phyloP scores from a whole-genome alignment of 1,140 invertebrate genomes.

The Ips typographus region DNA sequence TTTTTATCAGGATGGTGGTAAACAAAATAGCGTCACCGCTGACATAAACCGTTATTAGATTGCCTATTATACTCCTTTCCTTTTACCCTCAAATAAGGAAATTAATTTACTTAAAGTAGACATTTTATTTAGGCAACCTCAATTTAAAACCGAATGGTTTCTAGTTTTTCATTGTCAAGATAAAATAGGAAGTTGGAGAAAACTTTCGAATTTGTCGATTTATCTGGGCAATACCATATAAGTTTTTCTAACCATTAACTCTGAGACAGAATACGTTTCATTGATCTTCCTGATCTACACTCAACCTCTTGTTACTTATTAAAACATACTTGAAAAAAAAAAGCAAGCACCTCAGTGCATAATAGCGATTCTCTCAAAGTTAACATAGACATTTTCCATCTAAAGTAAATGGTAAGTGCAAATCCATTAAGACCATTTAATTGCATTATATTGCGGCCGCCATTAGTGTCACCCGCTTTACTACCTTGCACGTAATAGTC shows the following conservation, averaged over 20 bases:
- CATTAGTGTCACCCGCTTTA: conserved; percentile 29
- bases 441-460: conserved; percentile 26
- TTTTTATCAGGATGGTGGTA: background rate
- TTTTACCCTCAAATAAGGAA: conserved; percentile 25
- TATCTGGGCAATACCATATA: too few relatives aligned
- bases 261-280: too few relatives aligned
- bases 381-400: conserved; percentile 23
- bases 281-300: too few relatives aligned
- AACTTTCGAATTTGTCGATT: too few relatives aligned
- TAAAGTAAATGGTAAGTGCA: conserved; percentile 31
- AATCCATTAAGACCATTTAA: conserved; percentile 31
- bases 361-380: conserved; percentile 14
- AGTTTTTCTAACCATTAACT: too few relatives aligned
- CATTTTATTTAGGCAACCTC: conserved; percentile 18
- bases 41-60: conserved; percentile 25
- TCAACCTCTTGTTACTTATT: too few relatives aligned
- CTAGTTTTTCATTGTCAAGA: conserved; percentile 10
- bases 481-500: conserved; percentile 25
- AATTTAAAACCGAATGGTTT: conserved; percentile 11
- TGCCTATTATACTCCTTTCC: conserved; percentile 24
- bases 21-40: conserved; percentile 13
- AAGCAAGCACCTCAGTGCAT: conserved; percentile 1
- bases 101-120: conserved; percentile 21
- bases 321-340: background rate
- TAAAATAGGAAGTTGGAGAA: too few relatives aligned